Evolutionary conservation across 2,113 vertebrate genomes (phyloP), one percentile per base, ranked within the genome.

Genomic region (Anguilla japonica): DNA sequence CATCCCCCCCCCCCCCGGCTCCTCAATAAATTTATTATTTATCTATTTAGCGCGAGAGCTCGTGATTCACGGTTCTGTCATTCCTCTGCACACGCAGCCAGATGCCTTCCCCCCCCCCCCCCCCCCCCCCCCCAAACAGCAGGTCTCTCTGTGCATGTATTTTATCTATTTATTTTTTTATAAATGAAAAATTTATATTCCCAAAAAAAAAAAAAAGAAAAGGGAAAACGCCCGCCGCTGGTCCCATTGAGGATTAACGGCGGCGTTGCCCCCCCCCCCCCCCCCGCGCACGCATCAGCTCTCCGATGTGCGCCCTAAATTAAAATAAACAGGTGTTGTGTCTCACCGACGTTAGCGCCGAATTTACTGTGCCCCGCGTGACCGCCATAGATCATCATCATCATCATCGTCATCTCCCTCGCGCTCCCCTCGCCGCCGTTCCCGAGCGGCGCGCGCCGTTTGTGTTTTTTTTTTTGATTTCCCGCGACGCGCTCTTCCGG

Each of bases 1-100:
- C 43, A 46, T 41, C 29, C 29, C 75, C 39, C 79, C 34, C 29
- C 34, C 26, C 34, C 79, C 53, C 29, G 39, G 20, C 79, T 86
- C 57, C 18, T 34, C 56, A 57, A 81, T 85, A 79, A 81, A 86
- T 56, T 57, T 22, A 43, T 86, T 81, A 81, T 39, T 81, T 81
- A 81, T 82, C 41, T 82, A 34, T 86, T 82, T 82, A 34, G 41
- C 82, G 29, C 13, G 40, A 81, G 40, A 81, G 26, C 26, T 60
- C 22, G 80, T 43, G 56, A 82, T 50, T 60, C 53, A 41, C n/a
- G 26, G 41, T 34, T 81, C 16, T 14, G 22, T 63, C 79, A 79
- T 81, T 81, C 84, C 43, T 22, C 79, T 80, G 29, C 40, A 60
- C 50, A n/a, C 20, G 22, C 20, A 18, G 8, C 53, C 11, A 82